Conservation (phyloP, 2,797 vertebrate genomes). For the Anomalospiza imberbis region DNA sequence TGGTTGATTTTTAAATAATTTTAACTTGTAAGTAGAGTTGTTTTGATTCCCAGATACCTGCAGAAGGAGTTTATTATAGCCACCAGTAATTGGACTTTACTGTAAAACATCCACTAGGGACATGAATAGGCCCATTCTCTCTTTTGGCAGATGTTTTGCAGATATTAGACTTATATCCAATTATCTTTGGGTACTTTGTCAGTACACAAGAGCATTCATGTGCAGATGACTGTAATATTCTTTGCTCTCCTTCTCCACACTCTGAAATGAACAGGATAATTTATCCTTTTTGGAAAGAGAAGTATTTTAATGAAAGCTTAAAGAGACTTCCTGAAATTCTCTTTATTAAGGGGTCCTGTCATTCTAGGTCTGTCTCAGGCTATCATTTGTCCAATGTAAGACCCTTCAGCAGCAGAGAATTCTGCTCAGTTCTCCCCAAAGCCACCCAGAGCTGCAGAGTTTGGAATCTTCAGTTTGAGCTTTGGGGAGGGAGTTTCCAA, state of each 20-base stretch:
- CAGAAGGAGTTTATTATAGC: neutral
- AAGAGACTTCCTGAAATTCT: neutral
- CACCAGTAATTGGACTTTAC: neutral
- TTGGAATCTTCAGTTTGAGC: neutral
- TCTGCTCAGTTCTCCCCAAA: neutral
- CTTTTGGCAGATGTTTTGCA: neutral
- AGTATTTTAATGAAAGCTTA: neutral
- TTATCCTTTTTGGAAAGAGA: neutral
- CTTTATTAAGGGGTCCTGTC: neutral
- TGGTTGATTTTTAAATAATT: neutral
- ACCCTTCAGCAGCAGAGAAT: neutral
- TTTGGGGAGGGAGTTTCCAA: neutral
- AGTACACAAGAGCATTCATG: neutral
- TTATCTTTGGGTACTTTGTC: neutral
- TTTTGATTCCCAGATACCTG: neutral
- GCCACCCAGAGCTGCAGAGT: neutral
- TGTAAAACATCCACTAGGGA: neutral
- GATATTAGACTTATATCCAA: neutral
- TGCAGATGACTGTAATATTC: neutral
- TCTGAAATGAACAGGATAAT: neutral
- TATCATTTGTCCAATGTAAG: rapidly evolving
- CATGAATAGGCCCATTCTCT: neutral
- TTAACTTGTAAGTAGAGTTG: neutral
- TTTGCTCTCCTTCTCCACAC: neutral
- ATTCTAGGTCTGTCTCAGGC: neutral